Conservation (phyloP, 53 echinoderm and acorn worm genomes). For the Antedon mediterranea region DNA sequence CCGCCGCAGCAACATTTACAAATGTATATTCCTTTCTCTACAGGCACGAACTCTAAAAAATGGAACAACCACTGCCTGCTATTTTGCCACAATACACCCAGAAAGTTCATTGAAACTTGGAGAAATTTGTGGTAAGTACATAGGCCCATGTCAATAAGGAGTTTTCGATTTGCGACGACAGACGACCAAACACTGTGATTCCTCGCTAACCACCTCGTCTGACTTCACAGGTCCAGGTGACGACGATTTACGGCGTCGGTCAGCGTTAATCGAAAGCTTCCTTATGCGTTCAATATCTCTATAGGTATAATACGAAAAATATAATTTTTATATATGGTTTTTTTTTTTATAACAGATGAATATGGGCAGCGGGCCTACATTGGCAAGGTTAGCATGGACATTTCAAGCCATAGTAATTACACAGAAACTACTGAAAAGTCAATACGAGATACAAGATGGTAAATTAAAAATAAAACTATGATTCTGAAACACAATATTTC, state of each 20-base stretch:
- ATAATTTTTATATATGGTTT: too few relatives aligned
- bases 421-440: slow-evolving; percentile 41
- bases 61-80: slow-evolving; percentile 63
- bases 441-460: slow-evolving; percentile 58
- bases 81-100: slow-evolving; percentile 56
- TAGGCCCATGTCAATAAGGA: too few relatives aligned
- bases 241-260: too few relatives aligned
- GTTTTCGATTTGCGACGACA: too few relatives aligned
- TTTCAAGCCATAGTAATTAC: slow-evolving; percentile 27
- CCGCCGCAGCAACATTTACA: too few relatives aligned
- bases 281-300: too few relatives aligned
- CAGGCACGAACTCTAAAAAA: slow-evolving; percentile 36
- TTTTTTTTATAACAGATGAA: slow-evolving; percentile 15
- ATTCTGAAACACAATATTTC: too few relatives aligned
- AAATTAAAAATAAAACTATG: neutral
- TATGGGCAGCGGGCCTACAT: slow-evolving; percentile 65
- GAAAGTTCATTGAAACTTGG: slow-evolving; percentile 48
- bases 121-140: slow-evolving; percentile 45
- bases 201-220: too few relatives aligned
- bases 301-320: too few relatives aligned
- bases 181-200: too few relatives aligned
- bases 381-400: slow-evolving; percentile 71
- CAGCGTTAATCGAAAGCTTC: too few relatives aligned
- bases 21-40: neutral
- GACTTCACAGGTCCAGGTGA: too few relatives aligned